These are phyloP conservation scores for Sardina pilchardus DNA, from an alignment of 2,113 vertebrate genomes.

Conservation along the genomic window DNA sequence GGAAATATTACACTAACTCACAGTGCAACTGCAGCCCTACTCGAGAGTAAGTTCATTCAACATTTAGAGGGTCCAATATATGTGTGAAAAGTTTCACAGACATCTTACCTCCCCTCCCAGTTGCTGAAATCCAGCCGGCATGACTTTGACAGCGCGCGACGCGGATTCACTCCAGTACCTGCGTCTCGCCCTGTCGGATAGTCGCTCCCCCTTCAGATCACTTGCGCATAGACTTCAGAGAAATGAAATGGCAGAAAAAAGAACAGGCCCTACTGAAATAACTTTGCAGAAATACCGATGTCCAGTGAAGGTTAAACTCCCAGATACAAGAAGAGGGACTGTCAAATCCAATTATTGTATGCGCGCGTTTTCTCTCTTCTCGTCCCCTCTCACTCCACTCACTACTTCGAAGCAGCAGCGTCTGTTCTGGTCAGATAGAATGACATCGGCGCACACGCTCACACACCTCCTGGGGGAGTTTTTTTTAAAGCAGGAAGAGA, in stretches of 20 bases:
- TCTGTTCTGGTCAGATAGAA: constrained; percentile 48
- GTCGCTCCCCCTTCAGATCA: neutral
- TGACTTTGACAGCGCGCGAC: constrained; percentile 59
- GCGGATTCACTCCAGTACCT: constrained; percentile 40
- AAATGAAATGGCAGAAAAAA: neutral
- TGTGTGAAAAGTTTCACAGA: neutral
- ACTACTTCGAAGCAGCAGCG: constrained; percentile 20
- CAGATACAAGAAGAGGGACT: neutral
- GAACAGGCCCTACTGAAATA: neutral
- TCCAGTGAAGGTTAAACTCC: neutral
- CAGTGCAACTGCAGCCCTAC: neutral
- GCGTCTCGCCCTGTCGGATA: constrained; percentile 12
- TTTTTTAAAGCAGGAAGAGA: constrained; percentile 28
- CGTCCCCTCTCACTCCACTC: neutral
- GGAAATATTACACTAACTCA: neutral
- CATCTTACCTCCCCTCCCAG: constrained; percentile 72
- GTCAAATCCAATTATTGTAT: neutral
- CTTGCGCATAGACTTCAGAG: neutral
- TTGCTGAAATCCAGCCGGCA: constrained; percentile 77
- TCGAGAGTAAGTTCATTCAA: neutral
- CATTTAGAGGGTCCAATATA: neutral
- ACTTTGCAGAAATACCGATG: neutral
- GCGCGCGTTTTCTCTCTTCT: neutral
- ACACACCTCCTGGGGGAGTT: constrained; percentile 35
- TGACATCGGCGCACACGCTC: constrained; percentile 50